Evolutionary conservation across 2,113 vertebrate genomes (phyloP), one percentile per base, ranked within the genome.

Genomic region (Amblyopsis rosae): DNA sequence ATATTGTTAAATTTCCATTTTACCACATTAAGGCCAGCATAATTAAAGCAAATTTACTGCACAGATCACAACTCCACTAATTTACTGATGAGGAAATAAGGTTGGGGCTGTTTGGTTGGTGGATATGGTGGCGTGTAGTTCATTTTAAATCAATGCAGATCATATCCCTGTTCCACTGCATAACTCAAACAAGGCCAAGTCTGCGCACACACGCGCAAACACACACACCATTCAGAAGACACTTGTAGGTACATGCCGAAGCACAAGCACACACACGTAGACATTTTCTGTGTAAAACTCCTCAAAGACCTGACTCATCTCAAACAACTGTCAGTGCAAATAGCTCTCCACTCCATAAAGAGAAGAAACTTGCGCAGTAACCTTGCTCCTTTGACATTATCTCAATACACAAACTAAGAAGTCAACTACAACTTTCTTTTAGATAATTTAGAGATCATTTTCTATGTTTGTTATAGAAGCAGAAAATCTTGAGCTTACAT

Each of bases 261-360:
- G 50, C 41, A 62, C 13, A 4, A 33, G 62, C 32, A n/a, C 60
- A 66, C 33, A 58, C 56, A 58, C 56, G 10, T 6, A 55, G 26
- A 47, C 53, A 58, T 73, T 72, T 65, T 66, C 60, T 73, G 54
- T 65, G 62, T 10, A 41, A 8, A 41, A 19, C 45, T 67, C 59
- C 66, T 80, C 51, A 75, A 67, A 70, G 65, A 46, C 68, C 68
- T 33, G 74, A 80, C 63, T 78, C 80, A 80, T 65, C 66, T 72
- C 55, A n/a, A n/a, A 69, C 35, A 32, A 54, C 41, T 26, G 49
- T 26, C 26, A 26, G 26, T 26, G 26, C 26, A 26, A 76, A 41
- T 9, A 61, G 61, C 57, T 70, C 63, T 48, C 53, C 54, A 16
- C 62, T 65, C 67, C 32, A 46, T 67, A 56, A 72, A 55, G 4